Evolutionary conservation across 2,888 invertebrate species (phyloP).

Genomic region (Gonocerus acuteangulatus): DNA sequence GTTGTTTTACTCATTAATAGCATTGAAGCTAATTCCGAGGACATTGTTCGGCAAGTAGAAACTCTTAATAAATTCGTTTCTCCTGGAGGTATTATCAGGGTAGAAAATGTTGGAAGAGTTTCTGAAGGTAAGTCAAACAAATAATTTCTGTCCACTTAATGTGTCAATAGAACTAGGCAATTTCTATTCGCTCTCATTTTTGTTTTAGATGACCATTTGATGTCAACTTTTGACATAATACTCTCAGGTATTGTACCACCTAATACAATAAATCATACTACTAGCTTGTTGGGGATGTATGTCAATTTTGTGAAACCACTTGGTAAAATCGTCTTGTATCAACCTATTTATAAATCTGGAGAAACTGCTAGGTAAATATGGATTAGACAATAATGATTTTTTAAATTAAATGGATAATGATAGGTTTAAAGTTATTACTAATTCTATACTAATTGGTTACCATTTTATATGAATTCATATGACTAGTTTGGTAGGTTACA

Average conservation of each 20-base stretch:
- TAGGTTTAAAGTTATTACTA: no score
- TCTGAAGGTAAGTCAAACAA: slow-evolving; percentile 30
- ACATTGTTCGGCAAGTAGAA: slow-evolving; percentile 21
- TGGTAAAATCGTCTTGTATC: slow-evolving; percentile 52
- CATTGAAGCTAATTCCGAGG: slow-evolving; percentile 14
- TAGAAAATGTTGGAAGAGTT: slow-evolving; percentile 31
- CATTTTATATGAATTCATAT: background rate
- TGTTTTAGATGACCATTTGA: slow-evolving; percentile 44
- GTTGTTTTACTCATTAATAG: slow-evolving; percentile 29
- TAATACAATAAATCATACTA: slow-evolving; percentile 45
- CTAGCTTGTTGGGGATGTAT: slow-evolving; percentile 49
- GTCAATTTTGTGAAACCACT: slow-evolving; percentile 56
- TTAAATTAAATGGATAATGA: no score
- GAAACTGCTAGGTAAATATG: slow-evolving; percentile 16
- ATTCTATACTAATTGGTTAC: background rate
- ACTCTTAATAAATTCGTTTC: slow-evolving; percentile 19
- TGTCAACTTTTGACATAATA: slow-evolving; percentile 56
- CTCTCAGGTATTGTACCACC: slow-evolving; percentile 50
- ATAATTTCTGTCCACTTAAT: background rate
- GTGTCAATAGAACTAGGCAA: no score
- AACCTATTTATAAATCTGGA: slow-evolving; percentile 42
- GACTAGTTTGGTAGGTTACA: background rate
- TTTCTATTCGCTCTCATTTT: no score
- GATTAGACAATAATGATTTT: no score
- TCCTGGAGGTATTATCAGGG: slow-evolving; percentile 25